Conservation (phyloP, 2,113 vertebrate genomes). For the Ceuthmochares aereus region DNA sequence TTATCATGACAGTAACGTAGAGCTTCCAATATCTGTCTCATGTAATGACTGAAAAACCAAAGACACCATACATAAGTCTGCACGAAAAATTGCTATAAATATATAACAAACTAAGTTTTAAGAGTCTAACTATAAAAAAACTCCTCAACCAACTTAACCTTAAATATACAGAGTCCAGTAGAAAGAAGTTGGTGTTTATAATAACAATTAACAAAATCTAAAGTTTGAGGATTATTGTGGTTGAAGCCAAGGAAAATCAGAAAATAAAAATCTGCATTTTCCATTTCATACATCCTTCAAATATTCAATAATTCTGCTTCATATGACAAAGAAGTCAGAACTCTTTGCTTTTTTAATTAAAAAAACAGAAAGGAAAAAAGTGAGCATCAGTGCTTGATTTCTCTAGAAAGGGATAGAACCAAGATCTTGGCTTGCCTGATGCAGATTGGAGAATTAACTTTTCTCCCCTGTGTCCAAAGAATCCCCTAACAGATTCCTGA, state of each 20-base stretch:
- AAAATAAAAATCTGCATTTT: neutral
- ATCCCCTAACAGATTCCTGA: neutral
- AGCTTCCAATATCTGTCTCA: conserved; percentile 98
- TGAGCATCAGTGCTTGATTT: neutral
- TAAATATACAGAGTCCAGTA: neutral
- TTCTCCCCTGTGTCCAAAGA: neutral
- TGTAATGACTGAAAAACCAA: conserved; percentile 92
- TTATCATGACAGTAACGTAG: conserved; percentile 99
- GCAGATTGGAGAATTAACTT: neutral
- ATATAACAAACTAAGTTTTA: neutral
- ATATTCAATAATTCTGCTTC: neutral
- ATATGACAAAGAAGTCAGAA: neutral
- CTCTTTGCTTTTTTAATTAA: neutral
- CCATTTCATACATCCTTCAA: neutral
- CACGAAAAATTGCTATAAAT: neutral
- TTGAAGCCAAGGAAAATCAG: neutral
- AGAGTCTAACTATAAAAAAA: neutral
- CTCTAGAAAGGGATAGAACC: neutral
- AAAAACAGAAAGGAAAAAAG: neutral
- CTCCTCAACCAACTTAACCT: neutral
- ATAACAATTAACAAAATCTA: neutral
- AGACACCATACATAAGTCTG: conserved; percentile 24
- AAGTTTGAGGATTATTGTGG: neutral
- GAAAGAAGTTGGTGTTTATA: neutral
- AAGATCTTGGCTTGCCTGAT: neutral